phyloP scores from a whole-genome alignment of 2,797 vertebrate genomes.

The Eidolon dupreanum region DNA sequence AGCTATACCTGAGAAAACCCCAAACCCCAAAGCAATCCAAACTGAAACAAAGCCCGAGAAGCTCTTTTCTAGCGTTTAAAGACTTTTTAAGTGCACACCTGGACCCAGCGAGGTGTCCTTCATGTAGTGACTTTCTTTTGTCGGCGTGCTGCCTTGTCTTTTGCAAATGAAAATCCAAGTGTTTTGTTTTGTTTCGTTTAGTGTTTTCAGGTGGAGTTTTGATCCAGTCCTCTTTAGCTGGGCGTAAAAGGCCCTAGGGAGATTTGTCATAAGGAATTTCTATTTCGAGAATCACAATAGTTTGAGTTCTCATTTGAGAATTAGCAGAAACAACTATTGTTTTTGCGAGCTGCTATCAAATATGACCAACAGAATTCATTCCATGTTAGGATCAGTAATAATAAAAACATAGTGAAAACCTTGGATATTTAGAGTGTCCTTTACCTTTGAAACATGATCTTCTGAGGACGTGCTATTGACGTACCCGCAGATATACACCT shows the following conservation, averaged over 20 bases:
- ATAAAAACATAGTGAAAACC: conserved; percentile 6
- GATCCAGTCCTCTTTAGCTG: not conserved
- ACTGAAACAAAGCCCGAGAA: no score
- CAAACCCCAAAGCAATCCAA: no score
- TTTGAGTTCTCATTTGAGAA: conserved; percentile 49
- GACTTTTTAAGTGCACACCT: not conserved
- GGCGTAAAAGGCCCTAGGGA: not conserved
- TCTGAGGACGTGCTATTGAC: not conserved
- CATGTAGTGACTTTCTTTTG: not conserved
- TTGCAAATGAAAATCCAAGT: conserved; percentile 17
- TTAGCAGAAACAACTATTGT: conserved; percentile 27
- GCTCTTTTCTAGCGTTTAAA: not conserved
- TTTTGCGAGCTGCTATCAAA: conserved; percentile 28
- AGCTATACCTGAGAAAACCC: not conserved
- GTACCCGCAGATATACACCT: not conserved
- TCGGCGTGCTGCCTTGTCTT: not conserved
- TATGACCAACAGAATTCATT: not conserved
- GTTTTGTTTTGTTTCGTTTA: not conserved
- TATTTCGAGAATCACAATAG: conserved; percentile 12
- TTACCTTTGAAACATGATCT: not conserved
- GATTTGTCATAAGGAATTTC: conserved; percentile 48
- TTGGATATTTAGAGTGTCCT: not conserved
- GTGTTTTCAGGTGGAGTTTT: not conserved
- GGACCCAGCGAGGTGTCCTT: not conserved
- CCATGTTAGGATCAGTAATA: not conserved